These are phyloP conservation scores for Drosophila greeni DNA, from an alignment of 2,888 invertebrate genomes.

Conservation along the genomic window DNA sequence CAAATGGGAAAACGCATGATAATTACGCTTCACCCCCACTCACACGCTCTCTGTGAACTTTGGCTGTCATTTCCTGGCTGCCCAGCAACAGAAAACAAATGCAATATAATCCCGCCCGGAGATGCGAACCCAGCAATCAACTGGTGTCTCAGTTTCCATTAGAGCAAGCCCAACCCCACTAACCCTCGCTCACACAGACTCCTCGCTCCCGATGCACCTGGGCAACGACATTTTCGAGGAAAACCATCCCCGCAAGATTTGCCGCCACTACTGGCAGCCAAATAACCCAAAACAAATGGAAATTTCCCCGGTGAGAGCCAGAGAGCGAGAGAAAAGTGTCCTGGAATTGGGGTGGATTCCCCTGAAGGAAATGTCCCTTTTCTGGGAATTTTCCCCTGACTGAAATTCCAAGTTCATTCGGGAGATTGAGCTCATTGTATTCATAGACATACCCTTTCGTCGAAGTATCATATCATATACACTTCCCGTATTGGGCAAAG, in stretches of 20 bases:
- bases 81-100: conserved; percentile 60
- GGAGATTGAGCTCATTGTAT: not conserved
- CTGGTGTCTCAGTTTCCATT: conserved; percentile 76
- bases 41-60: conserved; percentile 5
- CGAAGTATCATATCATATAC: conserved; percentile 61
- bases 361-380: conserved; percentile 16
- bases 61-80: conserved; percentile 19
- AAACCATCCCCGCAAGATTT: conserved; percentile 33
- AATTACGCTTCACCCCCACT: conserved; percentile 53
- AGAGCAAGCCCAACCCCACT: conserved; percentile 17
- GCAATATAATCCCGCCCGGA: conserved; percentile 54
- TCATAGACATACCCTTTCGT: conserved; percentile 8
- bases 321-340: conserved; percentile 21
- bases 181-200: conserved; percentile 1
- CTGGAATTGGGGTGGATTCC: conserved; percentile 28
- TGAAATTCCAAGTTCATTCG: not conserved
- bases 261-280: conserved; percentile 47
- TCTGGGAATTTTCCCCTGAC: conserved; percentile 14
- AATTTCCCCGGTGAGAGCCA: conserved; percentile 12
- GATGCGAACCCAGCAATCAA: conserved; percentile 68
- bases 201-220: conserved; percentile 32
- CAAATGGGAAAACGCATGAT: conserved; percentile 69
- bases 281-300: conserved; percentile 66
- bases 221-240: conserved; percentile 8
- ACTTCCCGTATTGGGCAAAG: conserved; percentile 28